phyloP scores from a whole-genome alignment of 2,797 vertebrate species.

The Neomorphus geoffroyi region DNA sequence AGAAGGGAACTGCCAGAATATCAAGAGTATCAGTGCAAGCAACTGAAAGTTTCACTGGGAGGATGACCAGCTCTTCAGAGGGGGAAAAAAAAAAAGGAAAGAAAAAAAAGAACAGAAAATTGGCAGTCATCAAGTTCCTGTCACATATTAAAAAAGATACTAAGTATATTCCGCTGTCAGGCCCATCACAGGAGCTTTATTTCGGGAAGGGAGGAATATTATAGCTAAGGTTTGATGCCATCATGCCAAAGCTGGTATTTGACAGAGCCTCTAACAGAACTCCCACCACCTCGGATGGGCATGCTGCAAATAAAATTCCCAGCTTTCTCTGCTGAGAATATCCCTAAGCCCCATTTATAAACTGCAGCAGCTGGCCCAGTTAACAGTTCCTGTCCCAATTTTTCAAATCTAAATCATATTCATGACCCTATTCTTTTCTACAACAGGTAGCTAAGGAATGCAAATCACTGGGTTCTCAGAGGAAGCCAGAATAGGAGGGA shows the following conservation, averaged over 20 bases:
- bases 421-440: background rate
- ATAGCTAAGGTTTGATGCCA: conserved; percentile 31
- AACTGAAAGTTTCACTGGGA: background rate
- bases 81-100: background rate
- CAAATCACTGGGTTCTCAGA: background rate
- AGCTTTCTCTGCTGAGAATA: background rate
- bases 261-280: conserved; percentile 45
- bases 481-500: background rate
- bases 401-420: background rate
- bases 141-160: background rate
- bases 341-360: conserved; percentile 6
- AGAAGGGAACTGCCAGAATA: background rate
- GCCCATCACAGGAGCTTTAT: conserved; percentile 39
- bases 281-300: conserved; percentile 19
- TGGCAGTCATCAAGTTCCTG: conserved; percentile 28
- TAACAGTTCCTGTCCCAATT: background rate
- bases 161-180: conserved; percentile 2
- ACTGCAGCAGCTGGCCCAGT: background rate
- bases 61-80: conserved; percentile 1
- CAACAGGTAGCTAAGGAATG: background rate
- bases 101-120: background rate
- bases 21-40: background rate
- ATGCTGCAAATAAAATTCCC: background rate
- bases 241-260: conserved; percentile 25
- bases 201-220: conserved; percentile 14